These are phyloP conservation scores for Spodoptera picta DNA, from an alignment of 2,888 invertebrate genomes.

Conservation along the genomic window DNA sequence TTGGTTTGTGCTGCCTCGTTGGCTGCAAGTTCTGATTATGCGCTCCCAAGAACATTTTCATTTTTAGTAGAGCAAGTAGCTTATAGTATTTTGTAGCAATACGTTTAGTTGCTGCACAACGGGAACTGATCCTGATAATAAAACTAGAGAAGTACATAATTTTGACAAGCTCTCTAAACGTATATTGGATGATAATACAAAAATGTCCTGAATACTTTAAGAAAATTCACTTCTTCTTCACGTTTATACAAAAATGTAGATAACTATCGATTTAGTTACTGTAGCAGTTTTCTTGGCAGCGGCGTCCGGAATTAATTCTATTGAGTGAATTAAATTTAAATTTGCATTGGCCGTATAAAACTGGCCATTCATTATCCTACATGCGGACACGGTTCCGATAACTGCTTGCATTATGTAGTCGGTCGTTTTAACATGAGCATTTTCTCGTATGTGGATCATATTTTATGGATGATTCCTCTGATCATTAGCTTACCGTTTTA, in stretches of 20 bases:
- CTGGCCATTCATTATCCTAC: slow-evolving; percentile 64
- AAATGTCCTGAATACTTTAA: too few relatives aligned
- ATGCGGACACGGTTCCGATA: slow-evolving; percentile 60
- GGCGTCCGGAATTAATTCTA: slow-evolving; percentile 34
- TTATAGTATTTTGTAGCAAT: too few relatives aligned
- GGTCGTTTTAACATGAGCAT: slow-evolving; percentile 51
- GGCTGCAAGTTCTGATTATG: too few relatives aligned
- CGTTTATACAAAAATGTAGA: slow-evolving; percentile 14
- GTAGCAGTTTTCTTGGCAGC: slow-evolving; percentile 37
- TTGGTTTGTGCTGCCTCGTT: too few relatives aligned
- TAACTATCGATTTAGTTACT: slow-evolving; percentile 35
- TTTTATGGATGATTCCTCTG: slow-evolving; percentile 55
- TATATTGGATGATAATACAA: too few relatives aligned
- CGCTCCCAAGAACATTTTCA: too few relatives aligned
- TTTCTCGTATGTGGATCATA: slow-evolving; percentile 57
- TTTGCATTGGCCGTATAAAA: slow-evolving; percentile 57
- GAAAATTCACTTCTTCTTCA: slow-evolving; percentile 1
- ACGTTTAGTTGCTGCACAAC: too few relatives aligned
- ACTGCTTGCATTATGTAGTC: slow-evolving; percentile 65
- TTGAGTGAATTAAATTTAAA: slow-evolving; percentile 61
- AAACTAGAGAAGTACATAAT: too few relatives aligned
- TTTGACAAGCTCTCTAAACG: too few relatives aligned
- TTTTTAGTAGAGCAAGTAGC: too few relatives aligned
- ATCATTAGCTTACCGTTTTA: slow-evolving; percentile 61
- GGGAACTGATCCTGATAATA: too few relatives aligned